Conservation (phyloP, 2,113 vertebrate species). For the Epinephelus moara region DNA sequence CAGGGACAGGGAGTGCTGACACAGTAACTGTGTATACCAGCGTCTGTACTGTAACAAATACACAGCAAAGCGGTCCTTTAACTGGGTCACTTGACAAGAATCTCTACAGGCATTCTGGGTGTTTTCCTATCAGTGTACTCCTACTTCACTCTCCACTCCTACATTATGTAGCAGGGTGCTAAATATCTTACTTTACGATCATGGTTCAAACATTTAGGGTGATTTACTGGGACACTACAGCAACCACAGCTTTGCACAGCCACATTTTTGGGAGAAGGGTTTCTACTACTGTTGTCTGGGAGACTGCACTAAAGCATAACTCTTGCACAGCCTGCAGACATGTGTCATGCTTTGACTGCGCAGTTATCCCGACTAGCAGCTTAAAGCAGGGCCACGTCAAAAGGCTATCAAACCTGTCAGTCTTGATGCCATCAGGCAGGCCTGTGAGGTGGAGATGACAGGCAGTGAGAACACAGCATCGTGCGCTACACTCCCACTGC, state of each 20-base stretch:
- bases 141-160: not conserved
- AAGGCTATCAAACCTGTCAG: constrained; percentile 74
- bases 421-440: constrained; percentile 62
- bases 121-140: constrained; percentile 4
- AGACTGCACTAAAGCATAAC: constrained; percentile 40
- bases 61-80: constrained; percentile 18
- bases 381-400: constrained; percentile 27
- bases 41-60: not conserved
- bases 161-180: not conserved
- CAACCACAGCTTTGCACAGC: not conserved
- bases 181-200: not conserved
- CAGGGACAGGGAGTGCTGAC: constrained; percentile 18
- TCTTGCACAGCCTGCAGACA: not conserved
- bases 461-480: constrained; percentile 34
- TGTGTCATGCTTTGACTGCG: constrained; percentile 50
- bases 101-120: constrained; percentile 11
- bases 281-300: constrained; percentile 32
- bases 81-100: not conserved
- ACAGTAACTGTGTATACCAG: not conserved
- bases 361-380: constrained; percentile 43
- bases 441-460: constrained; percentile 75
- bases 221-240: constrained; percentile 19
- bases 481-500: constrained; percentile 6
- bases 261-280: not conserved
- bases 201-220: not conserved